phyloP scores from a whole-genome alignment of 2,113 vertebrate genomes.

The Tragelaphus imberbis region DNA sequence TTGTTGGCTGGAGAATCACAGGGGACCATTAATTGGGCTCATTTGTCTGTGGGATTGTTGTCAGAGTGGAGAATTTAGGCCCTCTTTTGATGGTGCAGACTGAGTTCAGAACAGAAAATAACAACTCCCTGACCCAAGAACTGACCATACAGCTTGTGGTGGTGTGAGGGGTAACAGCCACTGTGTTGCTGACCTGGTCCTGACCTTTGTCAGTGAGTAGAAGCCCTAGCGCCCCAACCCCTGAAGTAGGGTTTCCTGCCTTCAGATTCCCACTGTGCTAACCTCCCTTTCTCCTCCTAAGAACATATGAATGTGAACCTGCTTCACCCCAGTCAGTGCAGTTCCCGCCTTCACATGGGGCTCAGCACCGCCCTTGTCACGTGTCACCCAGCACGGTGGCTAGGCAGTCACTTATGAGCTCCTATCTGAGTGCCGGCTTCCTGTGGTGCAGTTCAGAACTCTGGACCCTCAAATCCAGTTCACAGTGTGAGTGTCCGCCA shows the following conservation, averaged over 20 bases:
- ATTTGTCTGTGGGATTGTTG: not conserved
- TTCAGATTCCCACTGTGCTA: not conserved
- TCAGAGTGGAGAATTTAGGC: not conserved
- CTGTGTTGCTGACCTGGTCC: not conserved
- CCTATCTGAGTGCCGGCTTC: not conserved
- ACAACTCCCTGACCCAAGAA: not conserved
- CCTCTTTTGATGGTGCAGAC: not conserved
- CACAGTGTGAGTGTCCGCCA: not conserved
- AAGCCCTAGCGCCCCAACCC: not conserved
- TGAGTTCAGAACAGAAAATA: not conserved
- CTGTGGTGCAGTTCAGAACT: no score
- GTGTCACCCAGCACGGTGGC: no score
- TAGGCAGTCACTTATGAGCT: not conserved
- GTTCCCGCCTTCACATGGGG: not conserved
- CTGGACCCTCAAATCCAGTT: not conserved
- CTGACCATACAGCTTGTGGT: not conserved
- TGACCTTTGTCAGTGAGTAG: not conserved
- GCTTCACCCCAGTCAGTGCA: rapidly evolving
- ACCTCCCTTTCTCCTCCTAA: not conserved
- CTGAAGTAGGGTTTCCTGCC: not conserved
- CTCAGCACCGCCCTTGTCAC: not conserved
- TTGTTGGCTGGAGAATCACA: not conserved
- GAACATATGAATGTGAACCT: not conserved
- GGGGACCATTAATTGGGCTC: not conserved
- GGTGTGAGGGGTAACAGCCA: not conserved